Evolutionary conservation across 2,888 invertebrate species (phyloP).

Genomic region (Liodrosophila aerea): DNA sequence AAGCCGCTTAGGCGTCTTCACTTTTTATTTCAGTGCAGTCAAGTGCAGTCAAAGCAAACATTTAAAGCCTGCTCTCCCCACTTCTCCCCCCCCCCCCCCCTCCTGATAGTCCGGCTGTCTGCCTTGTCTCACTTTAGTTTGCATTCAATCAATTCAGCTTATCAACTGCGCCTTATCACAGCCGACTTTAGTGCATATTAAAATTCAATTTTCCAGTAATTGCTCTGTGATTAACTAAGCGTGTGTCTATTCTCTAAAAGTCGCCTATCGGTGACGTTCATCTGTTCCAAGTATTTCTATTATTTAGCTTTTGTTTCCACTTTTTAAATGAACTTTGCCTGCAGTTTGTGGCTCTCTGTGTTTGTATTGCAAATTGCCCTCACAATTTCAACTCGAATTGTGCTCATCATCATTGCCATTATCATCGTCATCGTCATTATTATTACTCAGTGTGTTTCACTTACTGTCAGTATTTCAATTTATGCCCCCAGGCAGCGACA

Average conservation of each 20-base stretch:
- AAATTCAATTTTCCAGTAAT: slow-evolving; percentile 27
- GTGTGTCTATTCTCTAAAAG: neutral
- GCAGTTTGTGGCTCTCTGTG: neutral
- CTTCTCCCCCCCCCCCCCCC: neutral
- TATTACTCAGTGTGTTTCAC: neutral
- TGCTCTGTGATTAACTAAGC: slow-evolving; percentile 21
- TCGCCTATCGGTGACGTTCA: neutral
- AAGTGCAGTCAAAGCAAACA: slow-evolving; percentile 23
- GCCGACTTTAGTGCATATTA: neutral
- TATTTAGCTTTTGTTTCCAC: slow-evolving; percentile 1
- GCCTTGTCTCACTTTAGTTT: slow-evolving; percentile 1
- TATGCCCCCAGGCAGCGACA: slow-evolving; percentile 6
- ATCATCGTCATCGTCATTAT: neutral
- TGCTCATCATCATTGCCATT: slow-evolving; percentile 1
- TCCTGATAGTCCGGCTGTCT: slow-evolving; percentile 20
- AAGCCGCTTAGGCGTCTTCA: slow-evolving; percentile 18
- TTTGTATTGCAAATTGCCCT: neutral
- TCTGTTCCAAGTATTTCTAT: slow-evolving; percentile 2
- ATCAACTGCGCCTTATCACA: slow-evolving; percentile 8
- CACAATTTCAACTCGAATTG: neutral
- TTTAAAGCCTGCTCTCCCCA: slow-evolving; percentile 2
- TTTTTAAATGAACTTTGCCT: slow-evolving; percentile 3
- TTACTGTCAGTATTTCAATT: slow-evolving; percentile 18
- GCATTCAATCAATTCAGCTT: slow-evolving; percentile 6
- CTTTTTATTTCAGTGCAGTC: slow-evolving; percentile 5